Evolutionary conservation across 2,888 invertebrate genomes (phyloP), one percentile per base, ranked within the genome.

Genomic region (Clitarchus hookeri): DNA sequence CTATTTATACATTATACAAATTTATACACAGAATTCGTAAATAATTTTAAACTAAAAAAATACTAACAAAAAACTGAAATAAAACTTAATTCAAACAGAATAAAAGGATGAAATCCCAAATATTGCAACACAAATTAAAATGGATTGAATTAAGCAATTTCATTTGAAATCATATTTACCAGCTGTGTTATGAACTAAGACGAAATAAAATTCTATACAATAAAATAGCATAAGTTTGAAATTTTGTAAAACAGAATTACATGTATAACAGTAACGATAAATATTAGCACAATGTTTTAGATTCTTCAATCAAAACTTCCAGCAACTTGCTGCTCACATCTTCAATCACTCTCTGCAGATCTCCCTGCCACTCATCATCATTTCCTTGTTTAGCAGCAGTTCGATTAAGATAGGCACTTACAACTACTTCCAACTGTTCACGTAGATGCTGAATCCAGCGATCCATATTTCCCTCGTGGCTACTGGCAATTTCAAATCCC

Each of bases 251-350:
- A 19, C 3, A 65, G 0, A 65, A n/a, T n/a, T 8, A 9, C 65
- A 8, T 65, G 65, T 23, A 9, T 65, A 19, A 65, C 11, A 65
- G n/a, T n/a, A 65, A 65, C 8, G 8, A 23, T 65, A 65, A 65
- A 65, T 65, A n/a, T 23, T 65, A 65, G 65, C 65, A 65, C 19
- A 65, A 65, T 65, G 65, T 19, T 65, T 65, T 65, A 16, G 65
- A 65, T 65, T 65, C 65, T 9, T 65, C 65, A 65, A 65, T 65
- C n/a, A 65, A 65, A 65, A 65, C 65, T n/a, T 65, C 65, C 65
- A 65, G 8, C n/a, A 65, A 65, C 65, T 23, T 65, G 23, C 16
- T 65, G 65, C 23, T 65, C 65, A 65, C 65, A 9, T 65, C 65
- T 65, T 65, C 65, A 65, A 65, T 65, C 65, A 65, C 65, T 23